These are phyloP conservation scores for Drosophila paucipuncta DNA, from an alignment of 2,888 invertebrate species.

Conservation along the genomic window DNA sequence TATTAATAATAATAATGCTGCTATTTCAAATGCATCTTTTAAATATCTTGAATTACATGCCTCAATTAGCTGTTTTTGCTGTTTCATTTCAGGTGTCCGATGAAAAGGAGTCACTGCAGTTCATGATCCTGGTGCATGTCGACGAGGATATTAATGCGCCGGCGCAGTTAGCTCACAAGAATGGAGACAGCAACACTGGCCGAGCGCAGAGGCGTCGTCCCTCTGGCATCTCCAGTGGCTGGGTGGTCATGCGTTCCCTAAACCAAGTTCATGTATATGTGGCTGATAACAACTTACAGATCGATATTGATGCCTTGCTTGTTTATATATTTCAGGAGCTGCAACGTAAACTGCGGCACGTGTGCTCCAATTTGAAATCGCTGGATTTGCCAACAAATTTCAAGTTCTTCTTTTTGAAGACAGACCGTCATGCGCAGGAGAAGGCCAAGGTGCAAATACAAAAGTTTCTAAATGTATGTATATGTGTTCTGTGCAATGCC, in stretches of 20 bases:
- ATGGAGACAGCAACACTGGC: constrained; percentile 68
- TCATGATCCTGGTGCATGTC: constrained; percentile 93
- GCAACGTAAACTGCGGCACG: constrained; percentile 92
- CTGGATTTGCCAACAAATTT: constrained; percentile 93
- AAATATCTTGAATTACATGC: neutral
- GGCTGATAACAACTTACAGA: neutral
- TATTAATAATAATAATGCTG: neutral
- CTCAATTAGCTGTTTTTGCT: neutral
- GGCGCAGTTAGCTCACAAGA: constrained; percentile 42
- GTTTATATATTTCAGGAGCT: constrained; percentile 88
- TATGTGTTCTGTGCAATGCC: neutral
- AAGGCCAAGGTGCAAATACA: constrained; percentile 93
- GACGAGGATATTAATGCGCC: constrained; percentile 86
- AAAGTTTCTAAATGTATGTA: constrained; percentile 92
- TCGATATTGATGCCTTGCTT: constrained; percentile 77
- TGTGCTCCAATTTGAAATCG: constrained; percentile 92
- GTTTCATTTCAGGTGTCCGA: constrained; percentile 82
- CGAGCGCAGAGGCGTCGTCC: constrained; percentile 84
- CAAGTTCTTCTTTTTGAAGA: constrained; percentile 93
- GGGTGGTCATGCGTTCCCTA: constrained; percentile 89
- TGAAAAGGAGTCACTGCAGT: constrained; percentile 88
- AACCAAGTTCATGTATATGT: constrained; percentile 88
- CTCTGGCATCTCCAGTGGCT: constrained; percentile 88
- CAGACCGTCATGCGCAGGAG: constrained; percentile 92
- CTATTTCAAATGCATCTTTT: neutral